Percentiles rank a stretch among this genome's conserved stretches.
Conservation (phyloP, 2,888 invertebrate genomes). For the Liodrosophila aerea region DNA sequence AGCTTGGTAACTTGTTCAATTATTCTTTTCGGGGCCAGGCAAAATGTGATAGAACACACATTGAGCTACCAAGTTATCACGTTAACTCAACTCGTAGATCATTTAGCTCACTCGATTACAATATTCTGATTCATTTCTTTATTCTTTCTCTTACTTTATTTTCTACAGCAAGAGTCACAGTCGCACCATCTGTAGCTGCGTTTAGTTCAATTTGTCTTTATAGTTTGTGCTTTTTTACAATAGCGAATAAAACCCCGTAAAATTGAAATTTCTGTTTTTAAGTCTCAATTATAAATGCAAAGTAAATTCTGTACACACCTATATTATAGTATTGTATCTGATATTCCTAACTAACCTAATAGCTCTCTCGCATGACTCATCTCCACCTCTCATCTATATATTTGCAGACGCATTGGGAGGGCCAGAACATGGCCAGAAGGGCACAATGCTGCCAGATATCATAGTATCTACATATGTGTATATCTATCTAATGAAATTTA, state of each 20-base stretch:
- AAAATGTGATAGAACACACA: too few species aligned
- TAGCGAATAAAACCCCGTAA: slow-evolving; percentile 28
- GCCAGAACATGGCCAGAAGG: slow-evolving; percentile 68
- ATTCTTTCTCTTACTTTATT: slow-evolving; percentile 39
- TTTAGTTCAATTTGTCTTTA: slow-evolving; percentile 22
- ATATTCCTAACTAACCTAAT: slow-evolving; percentile 19
- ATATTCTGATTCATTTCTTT: slow-evolving; percentile 21
- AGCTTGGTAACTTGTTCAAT: too few species aligned
- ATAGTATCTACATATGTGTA: slow-evolving; percentile 54
- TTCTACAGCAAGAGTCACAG: slow-evolving; percentile 62
- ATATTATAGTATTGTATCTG: slow-evolving; percentile 13
- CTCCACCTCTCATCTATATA: slow-evolving; percentile 69
- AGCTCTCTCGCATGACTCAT: slow-evolving; percentile 57
- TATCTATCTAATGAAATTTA: slow-evolving; percentile 33
- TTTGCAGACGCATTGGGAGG: slow-evolving; percentile 76
- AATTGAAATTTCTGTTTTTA: background rate
- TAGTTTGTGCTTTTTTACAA: too few species aligned
- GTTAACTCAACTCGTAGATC: slow-evolving; percentile 12
- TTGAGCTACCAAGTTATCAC: background rate
- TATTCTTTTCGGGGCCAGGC: too few species aligned
- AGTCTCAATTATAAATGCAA: slow-evolving; percentile 2
- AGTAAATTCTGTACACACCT: too few species aligned
- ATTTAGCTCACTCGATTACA: slow-evolving; percentile 7
- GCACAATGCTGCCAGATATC: slow-evolving; percentile 78
- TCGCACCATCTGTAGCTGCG: slow-evolving; percentile 39